Base-by-base conservation (phyloP, 2,797 vertebrate genomes). In the Xerus rutilus region DNA sequence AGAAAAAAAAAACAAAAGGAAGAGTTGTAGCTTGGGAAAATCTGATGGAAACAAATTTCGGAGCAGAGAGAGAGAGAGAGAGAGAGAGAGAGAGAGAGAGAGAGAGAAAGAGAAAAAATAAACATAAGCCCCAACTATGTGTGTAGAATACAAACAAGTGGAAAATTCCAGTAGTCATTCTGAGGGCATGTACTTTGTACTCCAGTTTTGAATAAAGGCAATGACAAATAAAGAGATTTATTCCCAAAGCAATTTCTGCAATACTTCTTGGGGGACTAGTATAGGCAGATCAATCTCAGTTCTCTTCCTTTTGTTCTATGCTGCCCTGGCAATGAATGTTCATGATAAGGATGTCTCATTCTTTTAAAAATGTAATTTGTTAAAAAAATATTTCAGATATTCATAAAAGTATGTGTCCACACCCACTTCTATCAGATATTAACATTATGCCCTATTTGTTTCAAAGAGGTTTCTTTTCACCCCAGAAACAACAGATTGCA, bases 11-110 rank as follows among this genome's bases (percentile, higher is more conserved):
- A 76, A 81, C 14, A 82, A 92, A 94, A 90, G 73, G 74, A 91
- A 89, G 82, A 95, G 59, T 79, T 87, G 92, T 79, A 87, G 94
- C 91, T 96, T 97, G 95, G 95, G 93, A 97, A 90, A 97, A 87
- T 78, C 69, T 57, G 87, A 82, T 97, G 92, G 93, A 96, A 97
- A 94, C 93, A 95, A 97, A 95, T 86, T 94, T 94, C 96, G 96
- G 97, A 96, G 30, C 64, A 83, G 74, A 89, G 72, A 81, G 87
- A 88, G 78, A 82, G 47, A 91, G 43, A 49, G 89, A 87, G 77
- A 65, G 52, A 82, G 73, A 86, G 32, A 94, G 30, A 57, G 52
- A 17, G 14, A 52, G 52, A 52, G 69, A 30, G 78, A 91, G 52
- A 83, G 78, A 30, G 74, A 91, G 52, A 83, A 70, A 82, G 47